Base-by-base conservation (phyloP, 2,113 vertebrate species). In the Gasterosteus aculeatus region DNA sequence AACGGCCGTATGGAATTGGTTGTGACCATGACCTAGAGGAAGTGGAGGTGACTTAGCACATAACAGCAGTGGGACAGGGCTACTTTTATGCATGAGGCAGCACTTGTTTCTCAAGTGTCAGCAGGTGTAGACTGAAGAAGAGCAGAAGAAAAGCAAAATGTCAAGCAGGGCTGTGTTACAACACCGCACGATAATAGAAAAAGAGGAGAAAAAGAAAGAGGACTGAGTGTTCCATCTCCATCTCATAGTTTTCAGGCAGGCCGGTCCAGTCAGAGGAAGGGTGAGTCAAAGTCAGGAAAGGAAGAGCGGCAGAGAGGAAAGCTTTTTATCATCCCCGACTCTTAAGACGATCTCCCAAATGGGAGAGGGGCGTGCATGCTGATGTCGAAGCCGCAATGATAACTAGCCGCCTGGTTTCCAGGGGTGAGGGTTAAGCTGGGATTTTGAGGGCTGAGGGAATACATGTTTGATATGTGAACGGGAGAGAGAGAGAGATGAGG, bases 271-370 rank as follows among this genome's bases (percentile, higher is more conserved):
- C 75, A 80, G 67, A 88, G 75, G 85, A 89, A 90, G 89, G 87
- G 85, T 89, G 89, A 91, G 88, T 90, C 88, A 92, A 92, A 92
- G 91, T 90, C 88, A 87, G 87, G 68, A 83, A 76, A 68, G 82
- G 85, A 78, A 88, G 88, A 91, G 80, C 77, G 18, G 78, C 42
- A 51, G 83, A 89, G 89, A 90, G 83, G 70, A 92, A 91, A 91
- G 87, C 90, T 87, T 91, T 88, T 90, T 88, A 90, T 92, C 87
- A 89, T 91, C 87, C 82, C 85, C 64, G 82, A 86, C 89, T 88
- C 85, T 85, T 91, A 91, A 92, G 91, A 89, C 87, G 84, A 91
- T 92, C 87, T 91, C 87, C 85, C 90, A 90, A 91, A 92, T 91
- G 91, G 90, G 89, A 78, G 82, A 90, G 88, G 81, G 81, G 89